Evolutionary conservation across 1,140 invertebrate genomes (phyloP).

Genomic region (Teleogryllus occipitalis): DNA sequence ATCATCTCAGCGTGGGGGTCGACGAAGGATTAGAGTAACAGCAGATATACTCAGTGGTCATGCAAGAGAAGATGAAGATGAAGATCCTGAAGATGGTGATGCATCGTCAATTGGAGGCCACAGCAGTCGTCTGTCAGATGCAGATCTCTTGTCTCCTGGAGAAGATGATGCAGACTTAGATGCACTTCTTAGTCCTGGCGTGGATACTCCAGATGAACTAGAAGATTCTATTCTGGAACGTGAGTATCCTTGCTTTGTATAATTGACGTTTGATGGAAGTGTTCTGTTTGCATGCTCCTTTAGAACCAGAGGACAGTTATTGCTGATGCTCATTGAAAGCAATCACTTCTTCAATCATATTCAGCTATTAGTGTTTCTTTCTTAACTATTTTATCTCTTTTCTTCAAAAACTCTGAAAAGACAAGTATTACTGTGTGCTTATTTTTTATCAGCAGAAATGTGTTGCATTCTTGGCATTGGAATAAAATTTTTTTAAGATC

Average conservation of each 20-base stretch:
- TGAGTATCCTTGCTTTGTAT: slow-evolving; percentile 28
- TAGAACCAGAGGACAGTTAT: neutral
- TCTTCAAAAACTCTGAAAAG: too few species aligned
- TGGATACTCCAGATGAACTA: slow-evolving; percentile 41
- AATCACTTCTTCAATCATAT: too few species aligned
- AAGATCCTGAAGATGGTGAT: slow-evolving; percentile 18
- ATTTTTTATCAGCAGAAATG: too few species aligned
- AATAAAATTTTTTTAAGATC: too few species aligned
- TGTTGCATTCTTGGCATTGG: too few species aligned
- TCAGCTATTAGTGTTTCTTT: too few species aligned
- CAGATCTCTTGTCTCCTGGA: slow-evolving; percentile 29
- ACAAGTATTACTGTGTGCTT: too few species aligned
- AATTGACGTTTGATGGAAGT: neutral
- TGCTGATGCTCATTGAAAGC: neutral
- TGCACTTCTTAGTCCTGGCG: slow-evolving; percentile 31
- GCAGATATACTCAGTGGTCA: slow-evolving; percentile 30
- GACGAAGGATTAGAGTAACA: slow-evolving; percentile 33
- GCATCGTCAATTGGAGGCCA: slow-evolving; percentile 19
- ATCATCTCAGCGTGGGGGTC: slow-evolving; percentile 21
- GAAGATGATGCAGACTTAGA: slow-evolving; percentile 29
- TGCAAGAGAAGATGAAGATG: slow-evolving; percentile 27
- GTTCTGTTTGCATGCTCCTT: neutral
- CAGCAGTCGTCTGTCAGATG: slow-evolving; percentile 20
- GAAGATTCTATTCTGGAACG: slow-evolving; percentile 39
- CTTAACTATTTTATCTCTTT: too few species aligned